Evolutionary conservation across 2,797 vertebrate species (phyloP).

Genomic region (Mareca strepera): DNA sequence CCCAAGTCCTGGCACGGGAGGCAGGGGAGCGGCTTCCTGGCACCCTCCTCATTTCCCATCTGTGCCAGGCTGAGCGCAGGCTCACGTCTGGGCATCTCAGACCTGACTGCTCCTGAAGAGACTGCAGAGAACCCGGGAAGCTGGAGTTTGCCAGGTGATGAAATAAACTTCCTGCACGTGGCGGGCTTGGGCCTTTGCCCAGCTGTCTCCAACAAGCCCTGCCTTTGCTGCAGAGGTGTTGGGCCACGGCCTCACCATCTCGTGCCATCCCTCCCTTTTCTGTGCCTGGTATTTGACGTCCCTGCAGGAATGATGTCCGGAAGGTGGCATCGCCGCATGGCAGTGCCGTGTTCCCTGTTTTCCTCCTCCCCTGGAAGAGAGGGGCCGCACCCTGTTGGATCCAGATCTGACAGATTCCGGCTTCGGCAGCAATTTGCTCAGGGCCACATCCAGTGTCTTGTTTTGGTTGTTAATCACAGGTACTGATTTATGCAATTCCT

Average conservation of each 20-base stretch:
- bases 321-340: accelerated
- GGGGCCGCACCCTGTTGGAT: background rate
- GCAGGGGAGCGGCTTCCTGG: background rate
- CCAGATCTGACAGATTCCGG: background rate
- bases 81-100: background rate
- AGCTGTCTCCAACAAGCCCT: background rate
- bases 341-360: background rate
- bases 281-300: background rate
- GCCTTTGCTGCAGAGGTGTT: background rate
- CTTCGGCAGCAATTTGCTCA: background rate
- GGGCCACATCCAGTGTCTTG: background rate
- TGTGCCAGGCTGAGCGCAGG: background rate
- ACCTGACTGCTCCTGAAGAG: background rate
- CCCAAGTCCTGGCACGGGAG: no score
- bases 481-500: background rate
- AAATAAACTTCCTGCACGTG: background rate
- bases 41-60: background rate
- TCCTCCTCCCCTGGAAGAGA: background rate
- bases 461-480: background rate
- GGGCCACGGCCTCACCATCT: background rate
- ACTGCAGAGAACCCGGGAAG: no score
- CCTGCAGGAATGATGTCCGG: background rate
- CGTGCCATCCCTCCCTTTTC: background rate
- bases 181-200: background rate
- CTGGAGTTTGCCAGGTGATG: background rate